A percentile compares a stretch with the other conserved stretches of the same genome.
phyloP scores from a whole-genome alignment of 2,113 vertebrate genomes.

The Lasiurus borealis region DNA sequence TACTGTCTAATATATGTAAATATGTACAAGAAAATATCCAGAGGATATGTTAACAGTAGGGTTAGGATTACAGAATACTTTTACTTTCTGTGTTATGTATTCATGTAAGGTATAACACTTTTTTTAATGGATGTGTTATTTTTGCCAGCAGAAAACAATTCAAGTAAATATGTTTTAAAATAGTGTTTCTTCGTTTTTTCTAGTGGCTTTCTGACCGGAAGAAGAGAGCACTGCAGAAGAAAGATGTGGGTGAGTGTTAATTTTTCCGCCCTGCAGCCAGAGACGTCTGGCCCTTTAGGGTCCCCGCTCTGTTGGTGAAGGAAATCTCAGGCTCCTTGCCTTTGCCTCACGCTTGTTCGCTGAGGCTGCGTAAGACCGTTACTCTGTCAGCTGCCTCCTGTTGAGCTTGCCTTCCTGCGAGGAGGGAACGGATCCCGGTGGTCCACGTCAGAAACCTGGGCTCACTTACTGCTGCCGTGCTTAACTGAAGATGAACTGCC shows the following conservation, averaged over 20 bases:
- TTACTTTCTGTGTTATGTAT: neutral
- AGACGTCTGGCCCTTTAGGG: neutral
- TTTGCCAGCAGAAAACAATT: neutral
- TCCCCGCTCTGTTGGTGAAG: neutral
- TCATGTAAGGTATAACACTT: neutral
- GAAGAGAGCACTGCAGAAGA: constrained; percentile 96
- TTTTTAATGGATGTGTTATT: neutral
- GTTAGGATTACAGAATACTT: neutral
- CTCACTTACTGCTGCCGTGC: neutral
- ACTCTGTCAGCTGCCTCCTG: neutral
- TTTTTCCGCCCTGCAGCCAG: neutral
- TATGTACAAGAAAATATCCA: neutral
- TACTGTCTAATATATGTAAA: neutral
- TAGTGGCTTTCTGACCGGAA: constrained; percentile 97
- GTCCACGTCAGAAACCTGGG: rapidly evolving
- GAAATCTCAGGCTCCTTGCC: neutral
- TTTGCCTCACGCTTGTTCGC: neutral
- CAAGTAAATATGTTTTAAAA: constrained; percentile 34
- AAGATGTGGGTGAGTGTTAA: constrained; percentile 95
- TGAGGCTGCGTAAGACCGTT: neutral
- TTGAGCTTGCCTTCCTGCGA: neutral
- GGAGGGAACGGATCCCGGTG: neutral
- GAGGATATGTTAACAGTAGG: neutral
- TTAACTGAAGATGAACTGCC: neutral
- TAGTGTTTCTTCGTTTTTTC: constrained; percentile 14